phyloP scores from a whole-genome alignment of 2,113 vertebrate genomes.

The Melanerpes formicivorus region DNA sequence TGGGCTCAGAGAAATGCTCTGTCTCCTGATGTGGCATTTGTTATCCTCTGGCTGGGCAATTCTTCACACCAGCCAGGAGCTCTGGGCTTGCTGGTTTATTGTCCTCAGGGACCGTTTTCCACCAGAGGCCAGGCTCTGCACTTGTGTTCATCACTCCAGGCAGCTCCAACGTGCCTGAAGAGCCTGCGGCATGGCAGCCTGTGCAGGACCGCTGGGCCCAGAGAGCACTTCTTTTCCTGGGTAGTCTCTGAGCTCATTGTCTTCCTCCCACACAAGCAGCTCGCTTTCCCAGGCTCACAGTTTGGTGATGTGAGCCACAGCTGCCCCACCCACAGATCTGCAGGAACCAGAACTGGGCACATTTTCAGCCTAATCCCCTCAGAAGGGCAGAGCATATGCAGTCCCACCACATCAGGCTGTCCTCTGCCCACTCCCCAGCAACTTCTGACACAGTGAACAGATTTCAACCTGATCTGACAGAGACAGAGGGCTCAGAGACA shows the following conservation, averaged over 20 bases:
- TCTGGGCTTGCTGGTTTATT: neutral
- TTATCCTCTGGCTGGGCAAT: slow-evolving; percentile 36
- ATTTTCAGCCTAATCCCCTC: neutral
- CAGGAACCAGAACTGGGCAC: neutral
- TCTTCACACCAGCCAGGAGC: slow-evolving; percentile 16
- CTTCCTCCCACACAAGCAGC: neutral
- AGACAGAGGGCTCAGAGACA: slow-evolving; percentile 26
- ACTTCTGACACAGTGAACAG: slow-evolving; percentile 9
- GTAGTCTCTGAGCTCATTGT: neutral
- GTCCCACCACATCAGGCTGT: neutral
- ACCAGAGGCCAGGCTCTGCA: neutral
- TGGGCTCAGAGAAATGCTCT: slow-evolving; percentile 48
- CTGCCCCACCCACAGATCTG: neutral
- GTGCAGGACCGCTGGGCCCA: neutral
- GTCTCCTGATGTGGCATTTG: slow-evolving; percentile 42
- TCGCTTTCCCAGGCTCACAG: accelerated
- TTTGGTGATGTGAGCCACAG: neutral
- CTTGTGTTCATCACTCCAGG: accelerated
- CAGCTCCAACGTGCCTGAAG: neutral
- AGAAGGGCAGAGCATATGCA: neutral
- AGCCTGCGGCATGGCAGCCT: neutral
- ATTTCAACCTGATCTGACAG: slow-evolving; percentile 24
- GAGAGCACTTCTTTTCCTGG: neutral
- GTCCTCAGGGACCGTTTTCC: neutral
- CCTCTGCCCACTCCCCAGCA: slow-evolving; percentile 25